These are phyloP conservation scores for Tyrannus savana DNA, from an alignment of 2,113 vertebrate genomes.

Conservation along the genomic window DNA sequence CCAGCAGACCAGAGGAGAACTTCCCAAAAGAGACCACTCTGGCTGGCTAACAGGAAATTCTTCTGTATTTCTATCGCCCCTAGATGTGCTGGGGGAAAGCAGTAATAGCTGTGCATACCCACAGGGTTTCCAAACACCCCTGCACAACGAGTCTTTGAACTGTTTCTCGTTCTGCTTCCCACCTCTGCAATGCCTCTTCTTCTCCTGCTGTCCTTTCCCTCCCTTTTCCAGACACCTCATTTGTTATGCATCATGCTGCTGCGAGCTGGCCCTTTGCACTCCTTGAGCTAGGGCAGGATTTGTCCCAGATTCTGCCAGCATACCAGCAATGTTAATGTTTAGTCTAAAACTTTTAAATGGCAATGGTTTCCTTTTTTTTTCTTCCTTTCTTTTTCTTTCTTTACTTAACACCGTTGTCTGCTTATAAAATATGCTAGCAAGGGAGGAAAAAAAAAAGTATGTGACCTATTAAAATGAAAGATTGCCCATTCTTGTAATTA, in stretches of 20 bases:
- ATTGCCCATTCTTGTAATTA: constrained; percentile 60
- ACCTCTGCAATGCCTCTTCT: neutral
- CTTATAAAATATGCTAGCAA: constrained; percentile 21
- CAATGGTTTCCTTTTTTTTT: neutral
- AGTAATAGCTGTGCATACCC: neutral
- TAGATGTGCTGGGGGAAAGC: neutral
- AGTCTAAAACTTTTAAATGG: constrained; percentile 50
- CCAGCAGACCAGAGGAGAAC: neutral
- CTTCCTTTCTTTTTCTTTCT: neutral
- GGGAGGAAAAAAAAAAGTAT: neutral
- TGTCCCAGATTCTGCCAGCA: constrained; percentile 29
- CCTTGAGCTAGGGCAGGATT: constrained; percentile 7
- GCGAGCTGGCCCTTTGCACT: neutral
- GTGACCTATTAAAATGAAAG: constrained; percentile 68
- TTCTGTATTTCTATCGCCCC: neutral
- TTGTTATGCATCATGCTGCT: neutral
- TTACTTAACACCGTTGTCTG: neutral
- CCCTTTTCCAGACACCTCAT: neutral
- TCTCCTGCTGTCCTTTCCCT: neutral
- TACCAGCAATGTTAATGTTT: constrained; percentile 22
- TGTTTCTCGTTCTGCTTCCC: neutral
- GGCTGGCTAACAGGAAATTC: neutral
- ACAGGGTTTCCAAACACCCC: neutral
- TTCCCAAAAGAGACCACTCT: neutral
- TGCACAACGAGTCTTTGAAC: neutral